Evolutionary conservation across 1,140 invertebrate species (phyloP), one percentile per base, ranked within the genome.

Genomic region (Euwallacea fornicatus): DNA sequence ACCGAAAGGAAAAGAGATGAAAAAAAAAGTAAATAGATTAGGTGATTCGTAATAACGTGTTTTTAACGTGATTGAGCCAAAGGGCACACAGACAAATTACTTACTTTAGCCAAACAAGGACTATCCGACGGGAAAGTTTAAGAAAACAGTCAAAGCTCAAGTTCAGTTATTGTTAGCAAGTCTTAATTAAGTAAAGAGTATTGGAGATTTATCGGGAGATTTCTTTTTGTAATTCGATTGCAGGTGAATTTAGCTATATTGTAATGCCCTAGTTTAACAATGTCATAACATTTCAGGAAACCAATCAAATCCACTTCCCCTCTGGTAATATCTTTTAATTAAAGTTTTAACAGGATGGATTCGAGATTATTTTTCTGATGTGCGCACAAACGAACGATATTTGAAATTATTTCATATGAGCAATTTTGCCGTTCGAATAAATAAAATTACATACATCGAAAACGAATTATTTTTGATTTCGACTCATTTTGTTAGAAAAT

Each of bases 41-140:
- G 46, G 46, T 50, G 9, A 50, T 50, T 50, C 46, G 46, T 50
- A 50, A 50, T 50, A 50, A 50, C 46, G 46, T 50, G 46, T 50
- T 50, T 50, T 50, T 50, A 50, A 50, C 46, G 7, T 4, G 46
- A 13, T 50, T 50, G 9, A 50, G 46, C 46, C 46, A 50, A 50
- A 50, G 46, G 46, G 46, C 46, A 50, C 9, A 50, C 46, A 50
- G 46, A 50, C 46, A 50, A 50, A 50, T 50, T 50, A 50, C 46
- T 50, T 50, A 50, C 9, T 50, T 50, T 50, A 50, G 46, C 46
- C 46, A 50, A 50, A 50, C 46, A 50, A 50, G 46, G 21, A 11
- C 46, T 50, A 50, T 50, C 46, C 46, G 6, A 50, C 46, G 46
- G 13, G 46, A 50, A 50, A 50, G 46, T 50, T 50, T 11, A 50